Evolutionary conservation across 2,797 vertebrate genomes (phyloP).

Genomic region (Varecia variegata): DNA sequence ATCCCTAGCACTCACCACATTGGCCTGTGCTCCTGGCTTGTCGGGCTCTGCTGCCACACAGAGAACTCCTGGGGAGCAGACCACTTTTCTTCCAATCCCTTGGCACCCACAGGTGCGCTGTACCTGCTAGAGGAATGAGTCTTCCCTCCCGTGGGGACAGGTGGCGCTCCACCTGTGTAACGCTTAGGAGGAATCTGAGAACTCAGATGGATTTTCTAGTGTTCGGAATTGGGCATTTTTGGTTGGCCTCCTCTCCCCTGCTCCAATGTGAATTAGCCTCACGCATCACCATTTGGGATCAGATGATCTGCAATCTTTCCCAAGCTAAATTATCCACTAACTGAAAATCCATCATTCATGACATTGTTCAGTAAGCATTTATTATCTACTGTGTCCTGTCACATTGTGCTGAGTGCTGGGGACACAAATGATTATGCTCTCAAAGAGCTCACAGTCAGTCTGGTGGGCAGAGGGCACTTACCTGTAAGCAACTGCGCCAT

Average conservation of each 20-base stretch:
- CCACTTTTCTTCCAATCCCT: neutral
- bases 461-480: conserved; percentile 63
- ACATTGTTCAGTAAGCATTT: no score
- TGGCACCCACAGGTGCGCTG: neutral
- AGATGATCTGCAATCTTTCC: neutral
- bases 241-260: neutral
- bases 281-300: neutral
- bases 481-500: conserved; percentile 84
- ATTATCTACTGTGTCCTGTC: rapidly evolving
- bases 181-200: neutral
- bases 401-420: neutral
- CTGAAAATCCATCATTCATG: neutral
- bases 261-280: neutral
- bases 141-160: neutral
- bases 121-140: neutral
- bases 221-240: neutral
- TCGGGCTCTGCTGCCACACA: neutral
- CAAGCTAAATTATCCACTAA: neutral
- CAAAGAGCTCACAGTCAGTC: neutral
- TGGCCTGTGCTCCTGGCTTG: neutral
- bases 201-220: neutral
- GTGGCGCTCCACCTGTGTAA: neutral
- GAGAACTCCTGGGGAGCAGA: neutral
- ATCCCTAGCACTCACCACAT: neutral
- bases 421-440: neutral